Conservation (phyloP, 37 sponge, comb jelly and placozoan species). For the Mnemiopsis leidyi region DNA sequence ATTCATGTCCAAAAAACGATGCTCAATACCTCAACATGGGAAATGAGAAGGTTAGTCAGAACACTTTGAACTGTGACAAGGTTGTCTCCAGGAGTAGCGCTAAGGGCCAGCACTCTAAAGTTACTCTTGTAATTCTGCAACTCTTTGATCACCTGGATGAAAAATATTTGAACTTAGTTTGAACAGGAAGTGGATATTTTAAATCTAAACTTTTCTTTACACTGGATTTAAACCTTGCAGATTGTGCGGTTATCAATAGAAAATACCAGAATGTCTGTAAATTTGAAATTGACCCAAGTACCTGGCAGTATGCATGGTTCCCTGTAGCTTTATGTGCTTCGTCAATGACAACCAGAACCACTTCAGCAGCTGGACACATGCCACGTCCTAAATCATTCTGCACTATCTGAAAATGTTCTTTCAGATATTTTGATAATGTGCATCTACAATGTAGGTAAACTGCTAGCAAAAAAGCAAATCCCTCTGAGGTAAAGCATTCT, state of each 20-base stretch:
- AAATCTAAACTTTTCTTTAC: not conserved
- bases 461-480: too few relatives aligned
- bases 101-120: constrained; percentile 90
- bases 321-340: constrained; percentile 99
- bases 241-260: not conserved
- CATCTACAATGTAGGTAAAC: too few relatives aligned
- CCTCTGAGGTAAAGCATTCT: too few relatives aligned
- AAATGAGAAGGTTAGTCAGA: constrained; percentile 83
- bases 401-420: constrained; percentile 67
- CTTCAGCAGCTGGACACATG: constrained; percentile 76
- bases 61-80: constrained; percentile 87
- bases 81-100: constrained; percentile 97
- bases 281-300: too few relatives aligned
- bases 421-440: too few relatives aligned
- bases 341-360: constrained; percentile 94
- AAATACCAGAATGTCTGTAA: not conserved
- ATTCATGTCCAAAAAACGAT: too few relatives aligned
- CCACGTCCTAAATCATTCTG: constrained; percentile 92
- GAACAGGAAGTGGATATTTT: not conserved
- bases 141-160: constrained; percentile 88
- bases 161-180: too few relatives aligned
- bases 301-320: constrained; percentile 97
- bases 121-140: constrained; percentile 65
- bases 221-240: not conserved
- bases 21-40: constrained; percentile 77